Evolutionary conservation across 2,113 vertebrate species (phyloP), one percentile per base, ranked within the genome.

Genomic region (Pangasianodon gigas): DNA sequence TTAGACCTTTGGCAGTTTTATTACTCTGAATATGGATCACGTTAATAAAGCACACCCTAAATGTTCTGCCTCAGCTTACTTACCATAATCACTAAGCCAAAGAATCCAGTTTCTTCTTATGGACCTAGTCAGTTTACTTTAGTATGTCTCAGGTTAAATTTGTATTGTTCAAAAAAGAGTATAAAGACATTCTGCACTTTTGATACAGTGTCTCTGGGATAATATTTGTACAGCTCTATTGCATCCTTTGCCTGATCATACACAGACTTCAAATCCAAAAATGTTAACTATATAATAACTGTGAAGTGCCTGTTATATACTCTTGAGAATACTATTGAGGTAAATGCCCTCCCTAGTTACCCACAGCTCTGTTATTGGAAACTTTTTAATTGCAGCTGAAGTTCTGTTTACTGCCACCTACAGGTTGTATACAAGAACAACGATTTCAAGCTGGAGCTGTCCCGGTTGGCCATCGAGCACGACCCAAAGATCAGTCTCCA

Each of bases 341-440:
- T n/a, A 81, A 79, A 52, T 18, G n/a, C 11, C 13, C 48, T 29
- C 9, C 14, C 7, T 79, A 5, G 9, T 3, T 74, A 19, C 44
- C 18, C 16, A 16, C 74, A 46, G 75, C 46, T 13, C 46, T 37
- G 6, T 44, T n/a, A 79, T 6, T n/a, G 8, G 32, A 58, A 75
- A 9, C 26, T 26, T 82, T 14, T 56, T 54, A 2, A 60, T 24
- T 67, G 10, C 1, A 88, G 6, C 9, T 52, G 29, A 79, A 52
- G 54, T 44, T 37, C 11, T 56, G 32, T 46, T 32, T 84, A 13
- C 14, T 46, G 4, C 56, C 51, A n/a, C 81, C 71, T 88, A 4
- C 52, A 99, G 98, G 98, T 99, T 88, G 96, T 99, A 62, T 99
- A 99, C 93, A 99, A 99, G 95, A 99, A 99, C 95, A 99, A 98